Conservation (phyloP, 2,888 invertebrate genomes). For the Cataglyphis albicans region DNA sequence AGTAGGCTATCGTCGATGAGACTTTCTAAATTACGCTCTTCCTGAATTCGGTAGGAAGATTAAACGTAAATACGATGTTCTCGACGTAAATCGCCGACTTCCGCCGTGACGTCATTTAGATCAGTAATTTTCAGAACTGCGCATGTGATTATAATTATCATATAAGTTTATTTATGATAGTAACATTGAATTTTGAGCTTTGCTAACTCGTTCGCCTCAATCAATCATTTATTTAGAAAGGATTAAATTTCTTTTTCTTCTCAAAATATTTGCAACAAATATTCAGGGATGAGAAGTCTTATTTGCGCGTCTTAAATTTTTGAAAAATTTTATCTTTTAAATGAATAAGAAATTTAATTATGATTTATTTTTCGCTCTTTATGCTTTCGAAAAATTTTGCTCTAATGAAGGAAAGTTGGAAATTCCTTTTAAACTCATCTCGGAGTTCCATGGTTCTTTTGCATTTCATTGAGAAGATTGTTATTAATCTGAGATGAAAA, state of each 20-base stretch:
- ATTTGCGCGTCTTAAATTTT: no score
- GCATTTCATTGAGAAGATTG: conserved; percentile 68
- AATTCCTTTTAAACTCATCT: conserved; percentile 62
- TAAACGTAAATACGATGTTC: conserved; percentile 9
- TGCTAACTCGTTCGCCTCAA: neutral
- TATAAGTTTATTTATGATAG: neutral
- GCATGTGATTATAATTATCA: neutral
- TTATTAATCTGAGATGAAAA: conserved; percentile 68
- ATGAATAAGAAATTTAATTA: conserved; percentile 4
- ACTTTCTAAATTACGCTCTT: conserved; percentile 44
- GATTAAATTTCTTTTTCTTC: neutral
- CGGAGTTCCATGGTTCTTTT: conserved; percentile 61
- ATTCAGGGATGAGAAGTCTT: neutral
- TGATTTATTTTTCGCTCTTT: neutral
- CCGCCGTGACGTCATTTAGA: neutral
- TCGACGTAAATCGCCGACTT: neutral
- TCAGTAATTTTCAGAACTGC: neutral
- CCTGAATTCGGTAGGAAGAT: conserved; percentile 41
- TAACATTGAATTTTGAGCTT: neutral
- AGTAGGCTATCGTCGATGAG: neutral
- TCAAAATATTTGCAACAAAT: neutral
- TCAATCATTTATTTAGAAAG: conserved; percentile 8
- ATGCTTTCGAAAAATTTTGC: neutral
- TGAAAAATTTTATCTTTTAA: conserved; percentile 1
- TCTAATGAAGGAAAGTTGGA: conserved; percentile 44